These are phyloP conservation scores for Lithobates pipiens DNA, from an alignment of 2,797 vertebrate species.

Conservation along the genomic window DNA sequence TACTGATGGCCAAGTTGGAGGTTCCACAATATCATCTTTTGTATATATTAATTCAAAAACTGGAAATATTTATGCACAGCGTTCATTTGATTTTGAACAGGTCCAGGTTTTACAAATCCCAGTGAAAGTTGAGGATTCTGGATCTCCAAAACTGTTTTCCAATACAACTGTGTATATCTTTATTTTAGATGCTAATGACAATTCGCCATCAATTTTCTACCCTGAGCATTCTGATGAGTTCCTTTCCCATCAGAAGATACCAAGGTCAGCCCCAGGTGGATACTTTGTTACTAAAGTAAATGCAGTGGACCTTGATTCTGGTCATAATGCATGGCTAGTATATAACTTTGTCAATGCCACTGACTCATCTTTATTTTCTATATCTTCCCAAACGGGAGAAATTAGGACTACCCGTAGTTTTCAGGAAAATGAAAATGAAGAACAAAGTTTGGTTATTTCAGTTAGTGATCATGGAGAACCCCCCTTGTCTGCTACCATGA, in stretches of 20 bases:
- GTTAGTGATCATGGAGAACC: constrained; percentile 90
- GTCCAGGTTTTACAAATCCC: constrained; percentile 88
- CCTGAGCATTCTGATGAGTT: constrained; percentile 78
- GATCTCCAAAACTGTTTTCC: constrained; percentile 79
- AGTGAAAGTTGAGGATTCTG: constrained; percentile 87
- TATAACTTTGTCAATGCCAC: constrained; percentile 87
- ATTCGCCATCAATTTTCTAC: constrained; percentile 85
- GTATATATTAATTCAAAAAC: constrained; percentile 90
- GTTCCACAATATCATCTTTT: constrained; percentile 85
- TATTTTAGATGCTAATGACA: constrained; percentile 93
- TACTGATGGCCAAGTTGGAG: constrained; percentile 73
- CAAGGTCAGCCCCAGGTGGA: constrained; percentile 81
- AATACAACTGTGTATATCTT: constrained; percentile 92
- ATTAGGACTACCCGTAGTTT: constrained; percentile 84
- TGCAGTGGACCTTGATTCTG: constrained; percentile 91
- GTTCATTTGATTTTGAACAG: constrained; percentile 90
- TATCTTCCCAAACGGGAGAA: constrained; percentile 86
- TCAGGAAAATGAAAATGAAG: constrained; percentile 80
- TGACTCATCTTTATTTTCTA: constrained; percentile 84
- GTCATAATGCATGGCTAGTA: constrained; percentile 93
- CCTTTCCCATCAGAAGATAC: constrained; percentile 79
- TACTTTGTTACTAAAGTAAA: constrained; percentile 91
- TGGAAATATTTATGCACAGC: constrained; percentile 90
- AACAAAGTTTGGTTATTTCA: constrained; percentile 84
- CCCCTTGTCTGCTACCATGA: constrained; percentile 82